phyloP scores from a whole-genome alignment of 1,140 invertebrate genomes.

The Drosophila nigromelanica region DNA sequence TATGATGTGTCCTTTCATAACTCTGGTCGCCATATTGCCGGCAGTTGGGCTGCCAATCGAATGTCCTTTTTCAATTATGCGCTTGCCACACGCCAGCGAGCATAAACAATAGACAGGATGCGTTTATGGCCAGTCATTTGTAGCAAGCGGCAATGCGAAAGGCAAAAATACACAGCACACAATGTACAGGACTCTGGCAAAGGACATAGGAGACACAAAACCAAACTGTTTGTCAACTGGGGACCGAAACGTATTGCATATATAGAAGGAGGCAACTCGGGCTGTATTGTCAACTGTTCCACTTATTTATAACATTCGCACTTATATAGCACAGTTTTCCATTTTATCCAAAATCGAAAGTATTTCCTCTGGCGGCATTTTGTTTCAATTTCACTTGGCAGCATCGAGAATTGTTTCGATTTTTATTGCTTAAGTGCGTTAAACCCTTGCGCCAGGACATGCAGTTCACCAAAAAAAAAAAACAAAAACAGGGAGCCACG shows the following conservation, averaged over 20 bases:
- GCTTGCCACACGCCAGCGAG: constrained; percentile 73
- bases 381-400: constrained; percentile 82
- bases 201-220: constrained; percentile 41
- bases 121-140: constrained; percentile 79
- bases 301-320: constrained; percentile 80
- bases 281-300: constrained; percentile 45
- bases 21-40: constrained; percentile 47
- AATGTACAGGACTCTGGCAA: constrained; percentile 13
- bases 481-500: neutral
- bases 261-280: constrained; percentile 54
- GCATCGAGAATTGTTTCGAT: constrained; percentile 80
- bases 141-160: constrained; percentile 62
- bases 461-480: constrained; percentile 44
- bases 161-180: constrained; percentile 41
- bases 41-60: constrained; percentile 62
- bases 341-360: constrained; percentile 60
- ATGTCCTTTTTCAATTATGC: constrained; percentile 82
- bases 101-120: constrained; percentile 82
- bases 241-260: constrained; percentile 56
- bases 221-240: constrained; percentile 72
- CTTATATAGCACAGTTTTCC: constrained; percentile 57
- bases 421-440: constrained; percentile 83
- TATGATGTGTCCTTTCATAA: constrained; percentile 61
- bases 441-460: constrained; percentile 74
- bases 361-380: constrained; percentile 64